These are phyloP conservation scores for Drosophila rellima DNA, from an alignment of 2,888 invertebrate genomes.

Conservation along the genomic window DNA sequence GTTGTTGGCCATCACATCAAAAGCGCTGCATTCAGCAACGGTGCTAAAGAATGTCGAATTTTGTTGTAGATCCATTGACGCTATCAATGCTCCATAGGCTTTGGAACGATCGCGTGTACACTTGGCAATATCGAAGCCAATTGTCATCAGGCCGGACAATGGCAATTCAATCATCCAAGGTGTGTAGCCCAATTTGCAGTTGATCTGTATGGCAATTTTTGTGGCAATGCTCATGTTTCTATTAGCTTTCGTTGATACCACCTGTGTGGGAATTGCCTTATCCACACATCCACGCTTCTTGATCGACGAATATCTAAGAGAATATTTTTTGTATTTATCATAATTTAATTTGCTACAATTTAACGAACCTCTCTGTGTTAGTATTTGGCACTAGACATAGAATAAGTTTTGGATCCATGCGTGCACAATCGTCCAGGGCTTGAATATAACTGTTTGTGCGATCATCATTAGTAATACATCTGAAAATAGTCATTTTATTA, in stretches of 20 bases:
- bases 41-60: slow-evolving; percentile 91
- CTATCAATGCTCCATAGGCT: slow-evolving; percentile 92
- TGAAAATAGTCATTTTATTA: slow-evolving; percentile 29
- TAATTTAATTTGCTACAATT: not conserved
- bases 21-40: slow-evolving; percentile 90
- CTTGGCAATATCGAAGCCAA: slow-evolving; percentile 96
- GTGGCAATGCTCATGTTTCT: slow-evolving; percentile 92
- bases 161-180: slow-evolving; percentile 94
- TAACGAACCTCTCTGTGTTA: slow-evolving; percentile 88
- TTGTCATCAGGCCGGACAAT: slow-evolving; percentile 90
- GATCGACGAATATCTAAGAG: slow-evolving; percentile 90
- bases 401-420: slow-evolving; percentile 88
- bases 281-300: slow-evolving; percentile 94
- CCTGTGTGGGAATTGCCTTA: slow-evolving; percentile 90
- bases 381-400: slow-evolving; percentile 90
- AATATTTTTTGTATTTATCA: not conserved
- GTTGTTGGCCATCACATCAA: slow-evolving; percentile 91
- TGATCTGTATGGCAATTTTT: slow-evolving; percentile 96
- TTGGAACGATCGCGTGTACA: slow-evolving; percentile 90
- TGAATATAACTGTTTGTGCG: slow-evolving; percentile 88
- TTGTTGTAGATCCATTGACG: slow-evolving; percentile 88
- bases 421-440: slow-evolving; percentile 87
- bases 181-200: slow-evolving; percentile 96
- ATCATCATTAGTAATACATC: slow-evolving; percentile 87
- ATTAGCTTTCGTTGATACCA: slow-evolving; percentile 80